These are phyloP conservation scores for Acholoe squamosa DNA, from an alignment of 2,888 invertebrate genomes.

Conservation along the genomic window DNA sequence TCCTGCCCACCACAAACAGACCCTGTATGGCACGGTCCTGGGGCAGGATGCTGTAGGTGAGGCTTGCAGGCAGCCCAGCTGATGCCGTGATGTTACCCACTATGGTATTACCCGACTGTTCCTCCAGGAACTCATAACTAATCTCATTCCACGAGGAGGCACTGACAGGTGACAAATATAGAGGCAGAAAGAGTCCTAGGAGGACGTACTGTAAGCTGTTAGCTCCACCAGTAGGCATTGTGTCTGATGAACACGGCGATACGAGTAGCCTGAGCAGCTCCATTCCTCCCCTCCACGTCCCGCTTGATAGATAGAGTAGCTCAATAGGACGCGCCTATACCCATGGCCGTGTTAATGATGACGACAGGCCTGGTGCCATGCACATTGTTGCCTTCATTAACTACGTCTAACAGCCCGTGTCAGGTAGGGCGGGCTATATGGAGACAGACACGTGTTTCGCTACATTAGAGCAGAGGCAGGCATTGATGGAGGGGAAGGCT, in stretches of 20 bases:
- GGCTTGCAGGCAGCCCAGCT: not conserved
- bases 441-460: slow-evolving; percentile 2
- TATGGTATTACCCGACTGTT: slow-evolving; percentile 1
- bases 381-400: slow-evolving; percentile 5
- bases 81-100: slow-evolving; percentile 45
- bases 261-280: not conserved
- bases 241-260: not conserved
- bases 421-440: not conserved
- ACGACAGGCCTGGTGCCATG: not conserved
- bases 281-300: not conserved
- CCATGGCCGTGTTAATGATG: not conserved
- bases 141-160: slow-evolving; percentile 28
- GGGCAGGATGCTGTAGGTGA: slow-evolving; percentile 40
- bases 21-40: slow-evolving; percentile 30
- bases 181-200: not conserved
- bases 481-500: not conserved
- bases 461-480: not conserved
- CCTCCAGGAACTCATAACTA: slow-evolving; percentile 56
- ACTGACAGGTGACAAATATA: not conserved
- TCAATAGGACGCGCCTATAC: not conserved
- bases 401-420: not conserved
- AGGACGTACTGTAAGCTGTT: not conserved
- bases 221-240: not conserved
- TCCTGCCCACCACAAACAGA: slow-evolving; percentile 67
- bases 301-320: not conserved